Evolutionary conservation across 1,140 invertebrate species (phyloP), one percentile per base, ranked within the genome.

Genomic region (Cydia pomonella): DNA sequence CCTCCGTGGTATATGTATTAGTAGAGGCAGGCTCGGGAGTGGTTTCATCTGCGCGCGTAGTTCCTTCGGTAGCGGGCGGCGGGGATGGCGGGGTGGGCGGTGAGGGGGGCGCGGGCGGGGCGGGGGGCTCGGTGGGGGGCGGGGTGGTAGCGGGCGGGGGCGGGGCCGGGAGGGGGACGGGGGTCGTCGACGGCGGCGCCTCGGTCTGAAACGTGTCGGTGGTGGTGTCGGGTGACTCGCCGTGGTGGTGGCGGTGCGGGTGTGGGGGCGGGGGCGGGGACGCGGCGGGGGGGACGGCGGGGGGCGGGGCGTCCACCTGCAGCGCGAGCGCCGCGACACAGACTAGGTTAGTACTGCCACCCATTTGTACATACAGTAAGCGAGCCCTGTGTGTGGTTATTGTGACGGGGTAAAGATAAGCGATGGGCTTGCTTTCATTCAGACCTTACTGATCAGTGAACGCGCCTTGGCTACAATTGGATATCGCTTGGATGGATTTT

Each of bases 1-100:
- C 92, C 92, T 93, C 90, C 77, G 88, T 88, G 78, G 84, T 87
- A 89, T 87, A 91, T 83, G 85, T 86, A 91, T 92, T 91, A 91
- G 91, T 86, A 82, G 85, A 79, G 81, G 88, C 79, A 83, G 81
- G 79, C 82, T 89, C 90, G 79, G 84, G 84, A 78, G 87, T 88
- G 81, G 84, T 88, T 75, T 89, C 90, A 69, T 88, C 86, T 66
- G 75, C 78, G 76, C 84, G 81, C 78, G 79, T 82, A 64, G 78
- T 74, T 76, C 77, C 76, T 47, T 87, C 85, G 76, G 86, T 81
- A 69, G 80, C 83, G 66, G 78, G 81, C 73, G 71, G 59, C 71
- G 76, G 73, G 29, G 74, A 76, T 74, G 77, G 75, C 75, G 77
- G 72, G 64, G 76, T 27, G 76, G 25, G 79, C 74, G 71, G 73